Evolutionary conservation across 2,113 vertebrate species (phyloP).

Genomic region (Oryzias celebensis): DNA sequence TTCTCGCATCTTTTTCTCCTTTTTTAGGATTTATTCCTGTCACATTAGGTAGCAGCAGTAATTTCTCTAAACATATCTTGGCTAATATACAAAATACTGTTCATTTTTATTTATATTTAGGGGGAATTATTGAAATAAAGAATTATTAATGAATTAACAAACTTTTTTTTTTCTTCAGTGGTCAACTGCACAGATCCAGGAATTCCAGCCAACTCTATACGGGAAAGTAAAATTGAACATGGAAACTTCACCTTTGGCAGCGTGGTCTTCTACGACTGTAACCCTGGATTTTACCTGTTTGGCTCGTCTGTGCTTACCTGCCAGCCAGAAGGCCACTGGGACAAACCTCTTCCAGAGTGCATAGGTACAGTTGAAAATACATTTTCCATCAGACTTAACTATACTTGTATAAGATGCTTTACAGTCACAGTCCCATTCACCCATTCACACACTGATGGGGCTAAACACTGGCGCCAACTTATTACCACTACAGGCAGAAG

Average conservation of each 20-base stretch:
- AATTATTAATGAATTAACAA: slow-evolving; percentile 3
- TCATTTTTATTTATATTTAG: slow-evolving; percentile 2
- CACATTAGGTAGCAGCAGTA: neutral
- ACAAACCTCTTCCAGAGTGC: slow-evolving; percentile 95
- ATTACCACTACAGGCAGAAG: too few species aligned
- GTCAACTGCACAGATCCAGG: slow-evolving; percentile 97
- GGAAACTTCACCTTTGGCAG: slow-evolving; percentile 97
- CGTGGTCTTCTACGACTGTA: slow-evolving; percentile 96
- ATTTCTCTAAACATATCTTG: slow-evolving; percentile 26
- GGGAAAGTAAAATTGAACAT: slow-evolving; percentile 97
- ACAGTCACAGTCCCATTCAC: too few species aligned
- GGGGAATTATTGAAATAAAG: slow-evolving; percentile 21
- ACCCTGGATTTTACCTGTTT: slow-evolving; percentile 95
- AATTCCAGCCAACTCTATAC: slow-evolving; percentile 93
- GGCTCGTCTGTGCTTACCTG: slow-evolving; percentile 94
- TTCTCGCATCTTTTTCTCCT: neutral
- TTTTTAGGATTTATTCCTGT: slow-evolving; percentile 12
- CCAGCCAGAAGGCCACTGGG: slow-evolving; percentile 93
- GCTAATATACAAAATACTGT: neutral
- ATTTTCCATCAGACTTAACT: neutral
- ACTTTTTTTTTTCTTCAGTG: slow-evolving; percentile 72
- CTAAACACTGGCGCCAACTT: too few species aligned
- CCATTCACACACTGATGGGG: too few species aligned
- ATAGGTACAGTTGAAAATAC: slow-evolving; percentile 81
- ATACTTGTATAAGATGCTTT: too few species aligned